Evolutionary conservation across 1,140 invertebrate species (phyloP), one percentile per base, ranked within the genome.

Genomic region (Drosophila equinoxialis): DNA sequence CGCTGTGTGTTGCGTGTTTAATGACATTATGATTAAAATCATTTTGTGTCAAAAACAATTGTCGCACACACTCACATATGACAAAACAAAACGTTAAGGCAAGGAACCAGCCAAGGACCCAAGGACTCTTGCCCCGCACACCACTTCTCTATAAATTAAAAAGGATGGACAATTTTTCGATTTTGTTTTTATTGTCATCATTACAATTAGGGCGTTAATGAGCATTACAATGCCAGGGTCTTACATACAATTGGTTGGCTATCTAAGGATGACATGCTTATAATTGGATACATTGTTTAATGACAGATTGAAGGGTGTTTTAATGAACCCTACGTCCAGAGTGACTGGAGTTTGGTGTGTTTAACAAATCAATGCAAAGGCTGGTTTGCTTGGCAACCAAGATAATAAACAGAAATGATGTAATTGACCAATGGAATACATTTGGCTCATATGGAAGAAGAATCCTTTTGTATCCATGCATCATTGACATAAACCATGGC

Each of bases 11-110:
- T 83, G 79, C 83, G 83, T 86, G 83, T 87, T 83, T 87, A 83
- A 87, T 89, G 84, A 87, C 83, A 86, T 87, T 86, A 86, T 86
- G 82, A 86, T 86, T 86, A 86, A 86, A 86, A 86, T 86, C 83
- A 83, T 83, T 87, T 89, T 87, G 83, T 86, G 83, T 86, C 82
- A 86, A 86, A 86, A 82, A 79, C 83, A 86, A 86, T 86, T 86
- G 83, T 83, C 76, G 62, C 74, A 72, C 77, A 70, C 82, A 86
- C 66, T 65, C 64, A 58, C 78, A 70, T 63, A 66, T 58, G 14
- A 30, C 64, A 41, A 6, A 17, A 17, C 42, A 55, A 57, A 58
- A 37, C 41, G 14, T 7, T 14, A 45, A n/a, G 11, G 45, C 14
- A 48, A 48, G 45, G 6, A 48, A 51, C 0, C 17, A 51, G 7